A percentile compares a stretch with the other conserved stretches of the same genome.
Conservation (phyloP, 2,888 invertebrate species). For the Escarpia spicata region DNA sequence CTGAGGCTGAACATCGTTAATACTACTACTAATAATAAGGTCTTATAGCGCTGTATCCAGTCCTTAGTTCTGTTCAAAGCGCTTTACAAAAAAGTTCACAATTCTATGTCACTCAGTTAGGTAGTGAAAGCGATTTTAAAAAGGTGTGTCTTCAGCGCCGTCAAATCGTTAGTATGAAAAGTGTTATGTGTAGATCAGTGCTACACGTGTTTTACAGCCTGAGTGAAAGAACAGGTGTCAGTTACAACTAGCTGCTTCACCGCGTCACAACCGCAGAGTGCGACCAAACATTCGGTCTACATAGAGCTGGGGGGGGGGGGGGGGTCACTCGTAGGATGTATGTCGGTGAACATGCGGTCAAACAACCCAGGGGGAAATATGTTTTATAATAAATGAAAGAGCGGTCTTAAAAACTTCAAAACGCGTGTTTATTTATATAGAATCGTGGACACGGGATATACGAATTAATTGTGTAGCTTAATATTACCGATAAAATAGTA, state of each 20-base stretch:
- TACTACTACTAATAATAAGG: too few species aligned
- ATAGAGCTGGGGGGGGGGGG: neutral
- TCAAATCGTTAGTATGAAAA: neutral
- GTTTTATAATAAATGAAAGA: neutral
- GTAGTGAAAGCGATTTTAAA: too few species aligned
- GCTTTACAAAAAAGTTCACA: too few species aligned
- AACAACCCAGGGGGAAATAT: neutral
- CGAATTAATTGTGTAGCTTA: neutral
- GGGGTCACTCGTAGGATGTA: neutral
- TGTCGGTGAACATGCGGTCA: neutral
- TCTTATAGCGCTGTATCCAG: too few species aligned
- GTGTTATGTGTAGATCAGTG: neutral
- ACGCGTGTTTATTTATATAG: neutral
- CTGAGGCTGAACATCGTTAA: neutral
- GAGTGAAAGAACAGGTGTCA: neutral
- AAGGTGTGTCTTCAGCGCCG: too few species aligned
- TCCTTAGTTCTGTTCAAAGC: too few species aligned
- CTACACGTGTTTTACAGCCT: neutral
- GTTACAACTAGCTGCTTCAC: neutral
- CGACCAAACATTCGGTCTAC: neutral
- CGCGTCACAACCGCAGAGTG: neutral
- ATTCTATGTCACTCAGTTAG: too few species aligned
- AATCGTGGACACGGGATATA: neutral
- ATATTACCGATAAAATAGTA: neutral
- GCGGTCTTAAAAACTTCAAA: neutral